Conservation (phyloP, 2,113 vertebrate genomes). For the Neolamprologus falcicula region DNA sequence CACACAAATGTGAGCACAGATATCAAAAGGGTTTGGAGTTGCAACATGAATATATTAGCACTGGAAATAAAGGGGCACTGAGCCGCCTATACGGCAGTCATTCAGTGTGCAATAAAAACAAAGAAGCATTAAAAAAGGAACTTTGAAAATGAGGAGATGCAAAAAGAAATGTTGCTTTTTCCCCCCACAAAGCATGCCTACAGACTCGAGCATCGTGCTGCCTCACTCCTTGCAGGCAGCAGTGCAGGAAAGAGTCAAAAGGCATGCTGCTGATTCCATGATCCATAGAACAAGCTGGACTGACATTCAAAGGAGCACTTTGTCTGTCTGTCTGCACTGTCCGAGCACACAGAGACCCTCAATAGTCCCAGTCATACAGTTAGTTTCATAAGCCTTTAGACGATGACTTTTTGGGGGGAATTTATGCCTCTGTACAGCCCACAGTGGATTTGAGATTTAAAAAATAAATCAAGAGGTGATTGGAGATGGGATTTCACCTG, state of each 20-base stretch:
- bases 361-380: background rate
- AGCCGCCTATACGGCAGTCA: background rate
- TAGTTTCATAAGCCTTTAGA: background rate
- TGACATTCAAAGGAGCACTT: background rate
- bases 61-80: background rate
- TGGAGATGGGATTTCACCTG: background rate
- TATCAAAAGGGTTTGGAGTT: background rate
- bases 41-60: background rate
- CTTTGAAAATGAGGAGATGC: background rate
- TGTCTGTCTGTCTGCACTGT: background rate
- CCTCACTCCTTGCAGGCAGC: background rate
- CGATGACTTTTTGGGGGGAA: rapidly evolving
- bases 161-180: rapidly evolving
- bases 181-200: background rate
- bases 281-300: background rate
- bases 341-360: background rate
- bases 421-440: background rate
- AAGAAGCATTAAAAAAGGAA: background rate
- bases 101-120: background rate
- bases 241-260: background rate
- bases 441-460: background rate
- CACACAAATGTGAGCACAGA: constrained; percentile 18
- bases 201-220: background rate
- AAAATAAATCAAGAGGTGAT: background rate
- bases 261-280: background rate